phyloP scores from a whole-genome alignment of 2,113 vertebrate genomes.

The Empidonax alnorum region DNA sequence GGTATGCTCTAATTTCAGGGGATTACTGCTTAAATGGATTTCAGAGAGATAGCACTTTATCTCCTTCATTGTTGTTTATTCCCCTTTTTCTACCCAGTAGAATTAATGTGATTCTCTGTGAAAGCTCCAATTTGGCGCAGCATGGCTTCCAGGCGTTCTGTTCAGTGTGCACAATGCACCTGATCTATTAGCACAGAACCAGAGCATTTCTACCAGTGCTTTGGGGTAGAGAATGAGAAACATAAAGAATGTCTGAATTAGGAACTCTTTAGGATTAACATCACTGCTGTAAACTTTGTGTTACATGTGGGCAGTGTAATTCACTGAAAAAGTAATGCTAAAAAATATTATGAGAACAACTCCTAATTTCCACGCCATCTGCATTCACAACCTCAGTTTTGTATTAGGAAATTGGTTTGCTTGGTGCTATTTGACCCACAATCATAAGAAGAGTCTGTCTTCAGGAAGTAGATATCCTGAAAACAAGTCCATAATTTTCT shows the following conservation, averaged over 20 bases:
- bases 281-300: not conserved
- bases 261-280: not conserved
- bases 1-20: not conserved
- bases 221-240: not conserved
- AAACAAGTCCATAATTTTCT: not conserved
- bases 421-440: not conserved
- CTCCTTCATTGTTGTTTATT: not conserved
- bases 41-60: not conserved
- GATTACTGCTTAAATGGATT: conserved; percentile 1
- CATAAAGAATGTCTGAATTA: not conserved
- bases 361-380: not conserved
- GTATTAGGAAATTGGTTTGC: not conserved
- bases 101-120: conserved; percentile 1
- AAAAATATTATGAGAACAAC: not conserved
- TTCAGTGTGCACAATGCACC: not conserved
- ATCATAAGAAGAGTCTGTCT: not conserved
- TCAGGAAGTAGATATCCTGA: not conserved
- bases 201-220: not conserved
- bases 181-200: not conserved
- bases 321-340: not conserved
- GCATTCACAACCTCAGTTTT: not conserved
- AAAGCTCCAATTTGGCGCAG: not conserved
- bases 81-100: accelerated
- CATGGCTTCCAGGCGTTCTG: not conserved
- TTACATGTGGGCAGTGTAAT: not conserved